Base-by-base conservation (phyloP, 2,113 vertebrate species). In the Dascyllus trimaculatus region DNA sequence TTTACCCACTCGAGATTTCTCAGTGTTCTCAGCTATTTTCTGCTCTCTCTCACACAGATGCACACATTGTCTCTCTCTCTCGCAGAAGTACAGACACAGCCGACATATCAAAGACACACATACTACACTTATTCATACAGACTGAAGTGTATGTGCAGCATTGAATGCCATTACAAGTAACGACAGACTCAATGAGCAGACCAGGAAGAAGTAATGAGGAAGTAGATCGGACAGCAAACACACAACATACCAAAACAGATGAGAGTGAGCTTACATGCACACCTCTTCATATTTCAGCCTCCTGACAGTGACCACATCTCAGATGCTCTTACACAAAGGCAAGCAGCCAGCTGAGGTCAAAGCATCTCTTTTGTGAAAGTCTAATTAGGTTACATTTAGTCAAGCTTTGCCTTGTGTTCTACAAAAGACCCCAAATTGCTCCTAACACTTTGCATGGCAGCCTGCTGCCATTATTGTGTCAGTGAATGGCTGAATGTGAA, bases 1-100 rank as follows among this genome's bases (percentile, higher is more conserved):
- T 22, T 76, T 56, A 80, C 73, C 32, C 24, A 53, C 74, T 66
- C 8, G 21, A 64, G 63, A 72, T 59, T 48, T 78, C 78, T 60
- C 52, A 0, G n/a, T 7, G 63, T 82, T 56, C 62, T 70, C 61
- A 9, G 78, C 59, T 56, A 66, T 52, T 69, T 77, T 56, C 67
- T 69, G 61, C 35, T 26, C 66, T 35, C 19, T 4, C 13, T 15
- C 45, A 51, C 48, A 51, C 48, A n/a, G 4, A 51, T 19, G n/a
- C 53, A 57, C 3, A 25, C 32, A 35, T 35, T 35, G 32, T 35
- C 58, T 53, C 38, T 60, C 51, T 38, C 24, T 26, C 1, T 46
- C 25, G 40, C 32, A n/a, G 1, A 3, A 14, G 22, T 13, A 11
- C 35, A 24, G 13, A 71, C 19, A 70, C 48, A 58, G 21, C 43